A percentile compares a stretch with the other conserved stretches of the same genome.
Evolutionary conservation across 2,797 vertebrate species (phyloP).

Genomic region (Leptodactylus fallax): DNA sequence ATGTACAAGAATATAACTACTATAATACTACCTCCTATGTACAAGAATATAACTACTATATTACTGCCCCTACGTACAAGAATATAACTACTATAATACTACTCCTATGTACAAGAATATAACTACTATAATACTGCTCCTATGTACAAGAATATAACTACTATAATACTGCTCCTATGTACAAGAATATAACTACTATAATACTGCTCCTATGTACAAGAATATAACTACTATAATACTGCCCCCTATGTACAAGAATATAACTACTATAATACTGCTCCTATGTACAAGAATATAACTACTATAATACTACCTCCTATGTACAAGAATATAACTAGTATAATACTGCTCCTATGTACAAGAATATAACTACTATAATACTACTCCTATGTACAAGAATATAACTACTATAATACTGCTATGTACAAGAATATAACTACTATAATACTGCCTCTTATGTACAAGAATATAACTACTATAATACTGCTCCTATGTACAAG

Average conservation of each 20-base stretch:
- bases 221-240: slow-evolving; percentile 6
- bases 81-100: too few species aligned
- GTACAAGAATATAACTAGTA: background rate
- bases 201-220: background rate
- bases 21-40: too few species aligned
- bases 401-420: background rate
- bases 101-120: background rate
- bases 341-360: background rate
- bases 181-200: slow-evolving; percentile 2
- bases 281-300: slow-evolving; percentile 2
- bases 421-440: background rate
- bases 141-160: slow-evolving; percentile 2
- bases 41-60: too few species aligned
- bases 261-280: background rate
- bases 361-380: too few species aligned
- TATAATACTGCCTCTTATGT: background rate
- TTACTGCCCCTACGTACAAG: too few species aligned
- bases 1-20: too few species aligned
- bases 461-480: slow-evolving; percentile 7
- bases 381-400: background rate
- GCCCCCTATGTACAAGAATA: background rate
- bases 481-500: background rate
- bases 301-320: background rate
- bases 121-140: background rate
- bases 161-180: background rate